phyloP scores from a whole-genome alignment of 2,797 vertebrate genomes.

The Hydrolagus colliei region DNA sequence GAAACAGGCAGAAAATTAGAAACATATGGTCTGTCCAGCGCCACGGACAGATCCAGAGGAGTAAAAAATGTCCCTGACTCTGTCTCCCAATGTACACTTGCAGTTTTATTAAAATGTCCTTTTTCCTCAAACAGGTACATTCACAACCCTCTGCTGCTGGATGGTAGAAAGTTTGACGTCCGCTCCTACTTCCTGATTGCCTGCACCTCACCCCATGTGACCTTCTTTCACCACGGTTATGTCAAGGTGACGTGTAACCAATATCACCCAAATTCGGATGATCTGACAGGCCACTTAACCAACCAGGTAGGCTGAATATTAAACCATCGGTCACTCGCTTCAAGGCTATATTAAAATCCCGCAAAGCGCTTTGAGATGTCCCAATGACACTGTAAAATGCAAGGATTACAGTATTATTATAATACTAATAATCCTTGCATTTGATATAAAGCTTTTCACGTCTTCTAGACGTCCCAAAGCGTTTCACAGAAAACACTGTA shows the following conservation, averaged over 20 bases:
- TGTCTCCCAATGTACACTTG: too few species aligned
- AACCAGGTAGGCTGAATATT: constrained; percentile 63
- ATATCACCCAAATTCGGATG: constrained; percentile 66
- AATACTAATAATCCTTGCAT: too few species aligned
- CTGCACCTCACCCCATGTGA: constrained; percentile 64
- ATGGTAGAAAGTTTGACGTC: constrained; percentile 77
- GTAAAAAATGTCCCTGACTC: neutral
- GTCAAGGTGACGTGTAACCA: constrained; percentile 67
- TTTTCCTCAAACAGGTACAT: constrained; percentile 61
- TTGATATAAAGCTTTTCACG: too few species aligned
- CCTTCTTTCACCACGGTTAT: constrained; percentile 83
- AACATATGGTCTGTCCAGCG: too few species aligned
- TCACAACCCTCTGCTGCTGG: constrained; percentile 69
- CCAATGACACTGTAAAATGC: too few species aligned
- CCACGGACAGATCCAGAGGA: too few species aligned
- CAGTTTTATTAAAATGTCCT: neutral
- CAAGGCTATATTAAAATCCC: too few species aligned
- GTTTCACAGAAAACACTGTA: too few species aligned
- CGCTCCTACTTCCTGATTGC: constrained; percentile 74
- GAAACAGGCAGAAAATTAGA: too few species aligned
- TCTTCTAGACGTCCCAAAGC: too few species aligned
- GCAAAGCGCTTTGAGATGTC: too few species aligned
- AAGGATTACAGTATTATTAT: too few species aligned
- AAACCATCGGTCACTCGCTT: neutral
- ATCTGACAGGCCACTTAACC: constrained; percentile 72